Conservation (phyloP, 2,113 vertebrate species). For the Gopherus flavomarginatus region DNA sequence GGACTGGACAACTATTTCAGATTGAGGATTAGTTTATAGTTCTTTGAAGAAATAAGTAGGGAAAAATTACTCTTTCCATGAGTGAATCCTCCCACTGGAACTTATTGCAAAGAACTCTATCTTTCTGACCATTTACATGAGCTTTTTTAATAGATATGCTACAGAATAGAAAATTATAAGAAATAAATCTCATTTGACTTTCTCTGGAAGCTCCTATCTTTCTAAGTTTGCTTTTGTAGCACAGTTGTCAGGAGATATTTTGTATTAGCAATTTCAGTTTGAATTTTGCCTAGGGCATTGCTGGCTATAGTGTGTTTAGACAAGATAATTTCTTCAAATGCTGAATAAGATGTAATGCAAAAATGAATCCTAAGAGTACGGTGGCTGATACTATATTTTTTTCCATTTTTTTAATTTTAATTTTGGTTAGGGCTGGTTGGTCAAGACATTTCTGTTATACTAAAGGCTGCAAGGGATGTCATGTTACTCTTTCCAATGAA, state of each 20-base stretch:
- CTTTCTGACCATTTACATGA: background rate
- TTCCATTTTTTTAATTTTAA: background rate
- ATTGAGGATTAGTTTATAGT: background rate
- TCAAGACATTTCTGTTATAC: background rate
- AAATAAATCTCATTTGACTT: background rate
- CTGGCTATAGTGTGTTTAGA: background rate
- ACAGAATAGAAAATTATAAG: background rate
- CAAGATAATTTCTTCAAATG: constrained; percentile 15
- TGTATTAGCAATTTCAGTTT: background rate
- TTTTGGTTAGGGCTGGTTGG: background rate
- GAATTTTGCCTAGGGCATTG: constrained; percentile 1
- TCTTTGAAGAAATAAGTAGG: background rate
- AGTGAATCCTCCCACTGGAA: background rate
- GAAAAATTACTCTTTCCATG: background rate
- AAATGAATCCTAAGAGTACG: background rate
- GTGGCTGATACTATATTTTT: background rate
- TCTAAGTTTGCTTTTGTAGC: background rate
- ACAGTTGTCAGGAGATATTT: background rate
- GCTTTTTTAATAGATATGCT: background rate
- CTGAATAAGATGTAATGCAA: background rate
- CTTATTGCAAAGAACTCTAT: background rate
- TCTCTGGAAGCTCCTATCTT: background rate
- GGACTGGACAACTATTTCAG: background rate
- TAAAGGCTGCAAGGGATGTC: background rate
- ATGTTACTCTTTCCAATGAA: background rate